These are phyloP conservation scores for Melanostigma gelatinosum DNA, from an alignment of 2,113 vertebrate genomes.

Conservation along the genomic window DNA sequence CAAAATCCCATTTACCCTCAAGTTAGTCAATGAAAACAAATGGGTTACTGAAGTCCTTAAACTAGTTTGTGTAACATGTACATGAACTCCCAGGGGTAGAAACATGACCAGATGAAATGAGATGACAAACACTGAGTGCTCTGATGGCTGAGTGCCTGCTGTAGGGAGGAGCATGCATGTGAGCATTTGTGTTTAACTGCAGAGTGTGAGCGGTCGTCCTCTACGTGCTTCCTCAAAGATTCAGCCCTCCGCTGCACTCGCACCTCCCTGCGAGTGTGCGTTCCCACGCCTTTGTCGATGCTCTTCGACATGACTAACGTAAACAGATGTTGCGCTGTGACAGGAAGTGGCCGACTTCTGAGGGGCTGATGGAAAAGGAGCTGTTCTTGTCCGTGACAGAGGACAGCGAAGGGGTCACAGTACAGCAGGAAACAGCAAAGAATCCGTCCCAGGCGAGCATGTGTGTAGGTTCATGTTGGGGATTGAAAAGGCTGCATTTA, in stretches of 20 bases:
- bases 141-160: constrained; percentile 52
- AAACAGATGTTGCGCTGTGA: constrained; percentile 75
- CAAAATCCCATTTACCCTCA: constrained; percentile 11
- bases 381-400: constrained; percentile 55
- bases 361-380: constrained; percentile 61
- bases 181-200: constrained; percentile 43
- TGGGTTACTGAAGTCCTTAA: constrained; percentile 7
- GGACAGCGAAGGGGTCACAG: constrained; percentile 54
- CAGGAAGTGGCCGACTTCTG: constrained; percentile 77
- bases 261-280: constrained; percentile 43
- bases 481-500: constrained; percentile 8
- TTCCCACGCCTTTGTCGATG: constrained; percentile 78
- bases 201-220: constrained; percentile 46
- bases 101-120: constrained; percentile 57
- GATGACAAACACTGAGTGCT: constrained; percentile 59
- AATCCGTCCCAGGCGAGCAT: constrained; percentile 19
- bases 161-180: constrained; percentile 47
- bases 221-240: constrained; percentile 56
- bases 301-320: constrained; percentile 72
- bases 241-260: constrained; percentile 39
- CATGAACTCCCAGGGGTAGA: constrained; percentile 39
- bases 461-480: constrained; percentile 12
- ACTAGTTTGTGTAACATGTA: constrained; percentile 17
- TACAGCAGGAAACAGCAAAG: constrained; percentile 46
- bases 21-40: constrained; percentile 32